These are phyloP conservation scores for Amazonetta brasiliensis DNA, from an alignment of 2,797 vertebrate genomes.

Conservation along the genomic window DNA sequence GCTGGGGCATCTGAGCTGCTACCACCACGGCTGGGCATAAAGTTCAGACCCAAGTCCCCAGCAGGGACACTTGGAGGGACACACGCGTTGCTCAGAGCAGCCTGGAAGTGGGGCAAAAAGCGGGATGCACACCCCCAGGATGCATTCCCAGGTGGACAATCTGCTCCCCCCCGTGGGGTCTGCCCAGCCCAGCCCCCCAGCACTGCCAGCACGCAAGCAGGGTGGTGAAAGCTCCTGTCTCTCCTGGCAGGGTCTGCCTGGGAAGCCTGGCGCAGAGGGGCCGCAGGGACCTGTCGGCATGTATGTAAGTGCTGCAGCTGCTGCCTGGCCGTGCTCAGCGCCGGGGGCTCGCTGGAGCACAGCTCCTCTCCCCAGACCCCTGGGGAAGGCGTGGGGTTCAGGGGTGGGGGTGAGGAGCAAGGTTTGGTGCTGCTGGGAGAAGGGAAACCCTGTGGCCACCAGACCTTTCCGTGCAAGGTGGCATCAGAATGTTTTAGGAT, in stretches of 20 bases:
- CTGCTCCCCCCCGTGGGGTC: not conserved
- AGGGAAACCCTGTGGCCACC: not conserved
- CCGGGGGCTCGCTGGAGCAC: accelerated
- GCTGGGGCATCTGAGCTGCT: not conserved
- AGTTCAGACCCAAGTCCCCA: not conserved
- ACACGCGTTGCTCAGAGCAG: not conserved
- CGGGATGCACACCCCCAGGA: accelerated
- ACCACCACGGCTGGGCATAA: not conserved
- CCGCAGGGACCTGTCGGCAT: constrained; percentile 89
- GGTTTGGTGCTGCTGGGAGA: not conserved
- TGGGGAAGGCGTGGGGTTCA: no score
- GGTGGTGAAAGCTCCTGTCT: not conserved
- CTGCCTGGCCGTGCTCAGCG: not conserved
- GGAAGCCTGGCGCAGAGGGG: constrained; percentile 86
- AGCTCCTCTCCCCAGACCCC: not conserved
- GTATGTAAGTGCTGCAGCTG: constrained; percentile 85
- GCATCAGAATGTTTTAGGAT: not conserved
- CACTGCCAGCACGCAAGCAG: accelerated
- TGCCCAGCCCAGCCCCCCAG: not conserved
- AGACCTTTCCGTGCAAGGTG: not conserved
- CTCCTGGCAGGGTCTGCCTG: constrained; percentile 84
- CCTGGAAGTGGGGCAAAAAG: not conserved
- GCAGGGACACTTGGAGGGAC: not conserved
- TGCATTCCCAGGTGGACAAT: not conserved
- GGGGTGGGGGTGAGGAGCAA: not conserved